Evolutionary conservation across 2,888 invertebrate genomes (phyloP).

Genomic region (Nomada hirtipes): DNA sequence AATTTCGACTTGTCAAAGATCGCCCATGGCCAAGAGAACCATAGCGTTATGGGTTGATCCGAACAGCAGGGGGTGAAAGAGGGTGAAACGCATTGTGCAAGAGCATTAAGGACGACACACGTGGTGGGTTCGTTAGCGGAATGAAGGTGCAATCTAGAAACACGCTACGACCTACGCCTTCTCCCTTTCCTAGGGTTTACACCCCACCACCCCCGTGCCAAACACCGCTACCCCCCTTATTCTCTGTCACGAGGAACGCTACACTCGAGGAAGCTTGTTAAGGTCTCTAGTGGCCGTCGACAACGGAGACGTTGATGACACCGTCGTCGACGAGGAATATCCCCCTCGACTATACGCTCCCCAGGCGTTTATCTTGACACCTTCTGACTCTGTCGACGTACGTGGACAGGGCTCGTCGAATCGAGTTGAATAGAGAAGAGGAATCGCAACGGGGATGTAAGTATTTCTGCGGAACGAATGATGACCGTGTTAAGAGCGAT

Average conservation of each 20-base stretch:
- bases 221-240: slow-evolving; percentile 36
- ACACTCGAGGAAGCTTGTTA: slow-evolving; percentile 77
- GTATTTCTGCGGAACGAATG: background rate
- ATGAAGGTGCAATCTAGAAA: slow-evolving; percentile 73
- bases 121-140: slow-evolving; percentile 77
- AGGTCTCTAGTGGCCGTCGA: slow-evolving; percentile 68
- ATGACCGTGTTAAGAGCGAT: background rate
- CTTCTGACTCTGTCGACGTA: background rate
- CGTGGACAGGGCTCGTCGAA: slow-evolving; percentile 1
- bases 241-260: slow-evolving; percentile 51
- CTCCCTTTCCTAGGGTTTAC: slow-evolving; percentile 3
- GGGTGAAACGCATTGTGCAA: slow-evolving; percentile 58
- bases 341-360: slow-evolving; percentile 32
- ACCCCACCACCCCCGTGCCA: slow-evolving; percentile 5
- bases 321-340: slow-evolving; percentile 53
- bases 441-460: background rate
- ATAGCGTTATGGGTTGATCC: slow-evolving; percentile 24
- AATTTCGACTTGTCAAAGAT: slow-evolving; percentile 32
- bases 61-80: slow-evolving; percentile 6
- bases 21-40: slow-evolving; percentile 24
- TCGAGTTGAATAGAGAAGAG: background rate
- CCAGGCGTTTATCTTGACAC: slow-evolving; percentile 38
- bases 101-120: slow-evolving; percentile 61
- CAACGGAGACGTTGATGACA: slow-evolving; percentile 51
- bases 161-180: slow-evolving; percentile 43